These are phyloP conservation scores for Ellobium chinense DNA, from an alignment of 2,888 invertebrate genomes.

Conservation along the genomic window DNA sequence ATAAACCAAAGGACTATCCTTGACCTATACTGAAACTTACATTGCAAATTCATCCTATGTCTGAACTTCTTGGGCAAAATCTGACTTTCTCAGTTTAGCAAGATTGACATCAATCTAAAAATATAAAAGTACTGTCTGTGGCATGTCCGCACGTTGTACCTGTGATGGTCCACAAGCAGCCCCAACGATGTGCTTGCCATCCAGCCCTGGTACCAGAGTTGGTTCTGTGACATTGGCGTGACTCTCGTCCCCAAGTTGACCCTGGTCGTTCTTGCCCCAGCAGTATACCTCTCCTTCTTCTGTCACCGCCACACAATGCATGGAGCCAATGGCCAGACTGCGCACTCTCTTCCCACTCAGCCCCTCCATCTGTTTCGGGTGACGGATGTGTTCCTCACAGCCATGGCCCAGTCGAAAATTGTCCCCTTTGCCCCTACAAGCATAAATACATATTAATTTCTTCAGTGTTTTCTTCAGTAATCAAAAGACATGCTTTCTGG, in stretches of 20 bases:
- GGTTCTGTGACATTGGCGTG: slow-evolving; percentile 80
- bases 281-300: slow-evolving; percentile 84
- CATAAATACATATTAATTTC: too few species aligned
- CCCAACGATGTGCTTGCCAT: slow-evolving; percentile 83
- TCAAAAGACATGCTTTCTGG: too few species aligned
- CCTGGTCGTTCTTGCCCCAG: slow-evolving; percentile 88
- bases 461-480: too few species aligned
- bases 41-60: too few species aligned
- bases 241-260: slow-evolving; percentile 81
- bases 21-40: too few species aligned
- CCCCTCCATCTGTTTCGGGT: slow-evolving; percentile 88
- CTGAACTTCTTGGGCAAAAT: too few species aligned
- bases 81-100: too few species aligned
- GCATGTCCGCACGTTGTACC: too few species aligned
- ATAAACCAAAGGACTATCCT: too few species aligned
- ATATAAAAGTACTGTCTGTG: too few species aligned
- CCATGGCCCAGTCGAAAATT: slow-evolving; percentile 90
- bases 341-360: slow-evolving; percentile 85
- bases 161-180: slow-evolving; percentile 81
- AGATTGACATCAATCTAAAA: too few species aligned
- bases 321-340: slow-evolving; percentile 85
- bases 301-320: slow-evolving; percentile 86
- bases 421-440: slow-evolving; percentile 87
- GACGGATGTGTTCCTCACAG: slow-evolving; percentile 86
- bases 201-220: slow-evolving; percentile 81